Base-by-base conservation (phyloP, 2,113 vertebrate species). In the Coracopsis vasa region DNA sequence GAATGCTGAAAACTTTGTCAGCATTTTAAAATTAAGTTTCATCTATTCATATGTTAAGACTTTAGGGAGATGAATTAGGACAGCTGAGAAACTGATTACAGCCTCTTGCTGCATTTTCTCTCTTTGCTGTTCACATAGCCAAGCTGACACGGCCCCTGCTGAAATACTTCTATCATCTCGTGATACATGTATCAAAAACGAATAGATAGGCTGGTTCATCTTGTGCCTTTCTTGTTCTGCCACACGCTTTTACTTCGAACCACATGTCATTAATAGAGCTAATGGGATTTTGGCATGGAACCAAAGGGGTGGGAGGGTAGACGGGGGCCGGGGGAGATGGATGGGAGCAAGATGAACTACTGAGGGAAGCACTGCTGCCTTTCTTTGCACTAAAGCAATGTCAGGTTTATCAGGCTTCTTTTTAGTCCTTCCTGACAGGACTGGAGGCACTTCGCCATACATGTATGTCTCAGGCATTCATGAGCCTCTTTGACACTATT, bases 381-480 rank as follows among this genome's bases (percentile, higher is more conserved):
- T 94, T 95, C 93, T 97, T 92, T 56, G 11, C 51, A 74, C 94
- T 95, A 88, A 95, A 92, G 92, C 29, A 62, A 96, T 86, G 91
- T 91, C 96, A 96, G 92, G 92, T 97, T 96, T 92, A 86, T 91
- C 89, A 89, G 88, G 78, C 84, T 91, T 95, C 83, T 65, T 92
- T 96, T 95, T 91, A 96, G 96, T 94, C 56, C 87, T 71, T 81
- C n/a, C 91, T 97, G 98, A 97, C 97, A 97, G 94, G 95, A 74
- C 95, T 97, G 94, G 91, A 97, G 97, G 97, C 96, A 91, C 86
- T 97, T 97, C 86, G 95, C 98, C 97, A 15, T 98, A 88, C 96
- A 60, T 70, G 86, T 62, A 78, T 96, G 98, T 98, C 97, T 97
- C 97, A 98, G 98, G 98, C 97, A 99, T 99, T 99, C 98, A 98